Evolutionary conservation across 2,888 invertebrate species (phyloP).

Genomic region (Monochamus alternatus): DNA sequence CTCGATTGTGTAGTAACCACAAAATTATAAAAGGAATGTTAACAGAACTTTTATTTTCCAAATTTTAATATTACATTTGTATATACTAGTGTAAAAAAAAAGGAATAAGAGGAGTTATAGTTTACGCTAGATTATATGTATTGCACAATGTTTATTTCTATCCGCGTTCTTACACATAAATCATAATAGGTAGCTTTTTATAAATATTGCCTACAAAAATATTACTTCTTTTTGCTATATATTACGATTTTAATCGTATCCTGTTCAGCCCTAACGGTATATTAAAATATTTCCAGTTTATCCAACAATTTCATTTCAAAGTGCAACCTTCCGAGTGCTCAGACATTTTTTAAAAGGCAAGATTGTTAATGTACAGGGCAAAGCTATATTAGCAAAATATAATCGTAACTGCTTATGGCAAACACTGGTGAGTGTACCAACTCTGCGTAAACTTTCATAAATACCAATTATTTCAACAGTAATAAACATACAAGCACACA

Average conservation of each 20-base stretch:
- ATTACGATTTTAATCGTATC: conserved; percentile 3
- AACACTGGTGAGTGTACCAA: neutral
- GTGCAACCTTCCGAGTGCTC: conserved; percentile 19
- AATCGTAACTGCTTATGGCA: neutral
- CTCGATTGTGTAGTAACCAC: too few relatives aligned
- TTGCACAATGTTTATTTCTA: neutral
- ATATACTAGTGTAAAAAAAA: neutral
- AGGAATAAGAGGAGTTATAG: neutral
- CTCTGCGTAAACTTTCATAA: conserved; percentile 1
- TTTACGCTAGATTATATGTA: neutral
- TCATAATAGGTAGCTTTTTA: conserved; percentile 22
- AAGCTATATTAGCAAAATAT: neutral
- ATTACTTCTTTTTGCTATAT: conserved; percentile 21
- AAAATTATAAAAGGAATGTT: too few relatives aligned
- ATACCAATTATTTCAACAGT: conserved; percentile 11
- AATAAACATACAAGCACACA: conserved; percentile 1
- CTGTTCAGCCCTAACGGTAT: conserved; percentile 22
- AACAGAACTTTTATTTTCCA: too few relatives aligned
- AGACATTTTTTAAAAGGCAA: conserved; percentile 26
- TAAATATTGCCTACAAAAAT: conserved; percentile 38
- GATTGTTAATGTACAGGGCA: conserved; percentile 2
- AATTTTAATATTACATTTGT: too few relatives aligned
- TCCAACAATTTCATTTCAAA: conserved; percentile 22
- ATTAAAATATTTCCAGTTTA: conserved; percentile 23
- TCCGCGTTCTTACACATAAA: neutral